Conservation (phyloP, 2,797 vertebrate species). For the Scomberomorus guttatus region DNA sequence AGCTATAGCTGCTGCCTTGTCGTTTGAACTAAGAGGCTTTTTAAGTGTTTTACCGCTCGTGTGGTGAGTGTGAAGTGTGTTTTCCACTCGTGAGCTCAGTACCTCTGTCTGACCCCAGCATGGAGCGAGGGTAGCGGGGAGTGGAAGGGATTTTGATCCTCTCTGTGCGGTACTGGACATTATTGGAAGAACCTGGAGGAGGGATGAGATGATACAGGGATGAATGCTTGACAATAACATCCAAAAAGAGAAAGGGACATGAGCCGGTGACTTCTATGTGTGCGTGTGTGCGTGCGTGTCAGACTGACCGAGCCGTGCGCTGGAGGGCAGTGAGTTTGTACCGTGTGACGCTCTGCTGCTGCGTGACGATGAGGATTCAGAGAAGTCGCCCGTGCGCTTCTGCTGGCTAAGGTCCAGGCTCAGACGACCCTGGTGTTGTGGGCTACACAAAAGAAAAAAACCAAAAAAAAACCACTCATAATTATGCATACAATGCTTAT, state of each 20-base stretch:
- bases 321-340: constrained; percentile 96
- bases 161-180: constrained; percentile 95
- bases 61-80: not conserved
- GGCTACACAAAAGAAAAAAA: constrained; percentile 77
- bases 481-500: not conserved
- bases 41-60: not conserved
- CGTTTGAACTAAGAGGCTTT: constrained; percentile 7
- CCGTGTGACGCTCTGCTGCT: constrained; percentile 92
- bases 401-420: constrained; percentile 97
- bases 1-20: not conserved
- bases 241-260: constrained; percentile 19
- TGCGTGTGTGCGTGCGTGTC: constrained; percentile 65
- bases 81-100: constrained; percentile 33
- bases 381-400: constrained; percentile 78
- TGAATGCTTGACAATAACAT: constrained; percentile 24
- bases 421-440: constrained; percentile 94
- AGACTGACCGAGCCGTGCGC: constrained; percentile 94
- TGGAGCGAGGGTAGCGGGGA: constrained; percentile 93
- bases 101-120: constrained; percentile 96
- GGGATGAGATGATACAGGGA: constrained; percentile 29
- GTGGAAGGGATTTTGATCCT: constrained; percentile 97
- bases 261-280: constrained; percentile 29
- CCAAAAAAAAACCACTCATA: not conserved
- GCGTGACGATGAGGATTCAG: constrained; percentile 90
- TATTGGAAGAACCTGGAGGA: constrained; percentile 91